Base-by-base conservation (phyloP, 2,797 vertebrate species). In the Helicolenus hilgendorfi region DNA sequence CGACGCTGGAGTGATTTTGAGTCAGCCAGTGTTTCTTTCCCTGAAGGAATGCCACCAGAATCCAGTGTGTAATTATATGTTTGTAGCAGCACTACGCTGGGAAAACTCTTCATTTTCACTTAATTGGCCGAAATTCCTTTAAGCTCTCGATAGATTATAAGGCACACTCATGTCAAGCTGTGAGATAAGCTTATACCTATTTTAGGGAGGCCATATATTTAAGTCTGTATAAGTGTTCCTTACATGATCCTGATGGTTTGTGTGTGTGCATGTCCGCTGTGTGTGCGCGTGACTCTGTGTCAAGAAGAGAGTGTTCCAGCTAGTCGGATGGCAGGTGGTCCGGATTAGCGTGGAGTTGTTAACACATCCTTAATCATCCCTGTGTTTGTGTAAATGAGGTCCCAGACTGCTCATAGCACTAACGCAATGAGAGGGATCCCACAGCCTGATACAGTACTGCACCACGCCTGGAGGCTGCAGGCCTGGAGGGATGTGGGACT, bases 281-380 rank as follows among this genome's bases (percentile, higher is more conserved):
- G 35, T 69, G 80, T 81, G n/a, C 4, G 3, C 5, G 26, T 27
- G 81, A 18, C 27, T 75, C 71, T 59, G 67, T 76, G 79, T 85
- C 58, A 70, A 56, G 77, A 74, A 49, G 18, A 49, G 72, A 77
- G 62, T 24, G 71, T 68, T 91, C 77, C 80, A 89, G 72, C 81
- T 71, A 70, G 76, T 72, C 22, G 7, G 72, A 79, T 79, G 88
- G 92, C 95, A 97, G 96, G 95, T 96, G 95, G 93, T 94, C 88
- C 90, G 87, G 91, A 95, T 96, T 95, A 95, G 89, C 14, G n/a
- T 60, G 79, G 85, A 91, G 87, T 95, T 90, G 84, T 96, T 96
- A 96, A 95, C 95, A 96, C 93, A 71, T 94, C 91, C 89, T 95
- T 95, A 96, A 96, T 96, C 95, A 96, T 96, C 91, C 90, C 85